Conservation (phyloP, 2,797 vertebrate genomes). For the Acanthis flammea region DNA sequence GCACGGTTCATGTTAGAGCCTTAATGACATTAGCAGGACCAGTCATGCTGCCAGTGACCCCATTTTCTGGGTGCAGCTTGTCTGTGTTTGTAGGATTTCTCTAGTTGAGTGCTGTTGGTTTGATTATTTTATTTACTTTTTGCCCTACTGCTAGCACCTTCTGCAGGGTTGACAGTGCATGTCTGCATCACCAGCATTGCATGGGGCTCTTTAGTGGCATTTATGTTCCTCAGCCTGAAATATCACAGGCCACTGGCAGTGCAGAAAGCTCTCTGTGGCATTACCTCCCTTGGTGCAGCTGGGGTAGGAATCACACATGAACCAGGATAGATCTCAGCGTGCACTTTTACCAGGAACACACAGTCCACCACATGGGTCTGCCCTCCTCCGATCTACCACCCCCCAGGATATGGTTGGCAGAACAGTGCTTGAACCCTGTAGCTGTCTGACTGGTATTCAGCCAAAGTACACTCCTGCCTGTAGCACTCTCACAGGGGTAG, state of each 20-base stretch:
- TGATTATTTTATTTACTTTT: not conserved
- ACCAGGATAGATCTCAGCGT: fast-evolving
- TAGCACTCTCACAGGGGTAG: not conserved
- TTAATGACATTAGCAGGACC: not conserved
- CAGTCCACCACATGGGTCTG: not conserved
- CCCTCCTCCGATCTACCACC: not conserved
- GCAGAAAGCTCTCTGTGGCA: not conserved
- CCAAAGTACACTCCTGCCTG: not conserved
- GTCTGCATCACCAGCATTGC: fast-evolving
- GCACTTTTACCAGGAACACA: not conserved
- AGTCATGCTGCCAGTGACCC: not conserved
- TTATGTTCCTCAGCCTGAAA: not conserved
- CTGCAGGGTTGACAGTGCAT: not conserved
- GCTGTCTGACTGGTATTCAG: not conserved
- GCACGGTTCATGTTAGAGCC: not conserved
- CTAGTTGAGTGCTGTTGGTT: not conserved
- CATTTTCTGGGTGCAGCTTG: not conserved
- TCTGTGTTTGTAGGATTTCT: not conserved
- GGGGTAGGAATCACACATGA: not conserved
- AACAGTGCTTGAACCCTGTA: not conserved
- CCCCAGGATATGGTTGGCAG: not conserved
- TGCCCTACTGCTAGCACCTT: not conserved
- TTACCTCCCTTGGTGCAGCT: not conserved
- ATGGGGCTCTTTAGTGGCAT: not conserved
- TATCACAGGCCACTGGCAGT: fast-evolving